phyloP scores from a whole-genome alignment of 2,888 invertebrate genomes.

The Artemia sp. region DNA sequence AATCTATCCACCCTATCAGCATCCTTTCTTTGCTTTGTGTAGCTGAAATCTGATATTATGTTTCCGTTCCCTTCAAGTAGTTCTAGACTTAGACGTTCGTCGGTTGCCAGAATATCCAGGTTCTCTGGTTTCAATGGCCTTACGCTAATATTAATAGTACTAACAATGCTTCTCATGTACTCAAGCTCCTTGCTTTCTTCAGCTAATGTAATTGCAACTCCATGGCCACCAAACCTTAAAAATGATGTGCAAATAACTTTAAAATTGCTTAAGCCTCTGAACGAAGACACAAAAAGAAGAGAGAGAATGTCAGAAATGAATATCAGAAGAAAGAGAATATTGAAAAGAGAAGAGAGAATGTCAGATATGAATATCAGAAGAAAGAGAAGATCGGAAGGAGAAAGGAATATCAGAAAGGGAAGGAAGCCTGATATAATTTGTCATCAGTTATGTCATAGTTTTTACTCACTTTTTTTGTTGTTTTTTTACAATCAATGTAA shows the following conservation, averaged over 20 bases:
- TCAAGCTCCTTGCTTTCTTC: constrained; percentile 10
- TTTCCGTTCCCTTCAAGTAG: constrained; percentile 5
- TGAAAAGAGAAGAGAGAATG: no score
- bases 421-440: no score
- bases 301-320: no score
- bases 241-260: neutral
- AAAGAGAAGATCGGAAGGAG: no score
- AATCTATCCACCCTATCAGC: neutral
- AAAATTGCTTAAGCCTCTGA: no score
- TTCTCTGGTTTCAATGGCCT: neutral
- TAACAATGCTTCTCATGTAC: neutral
- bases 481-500: no score
- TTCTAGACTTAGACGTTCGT: neutral
- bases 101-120: neutral
- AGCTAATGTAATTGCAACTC: constrained; percentile 8
- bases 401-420: no score
- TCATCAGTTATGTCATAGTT: no score
- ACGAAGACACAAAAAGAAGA: no score
- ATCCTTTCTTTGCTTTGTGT: neutral
- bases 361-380: no score
- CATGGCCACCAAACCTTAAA: constrained; percentile 6
- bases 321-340: no score
- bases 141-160: neutral
- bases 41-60: neutral
- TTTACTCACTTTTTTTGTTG: no score